Evolutionary conservation across 2,797 vertebrate genomes (phyloP).

Genomic region (Eulemur rubriventer): DNA sequence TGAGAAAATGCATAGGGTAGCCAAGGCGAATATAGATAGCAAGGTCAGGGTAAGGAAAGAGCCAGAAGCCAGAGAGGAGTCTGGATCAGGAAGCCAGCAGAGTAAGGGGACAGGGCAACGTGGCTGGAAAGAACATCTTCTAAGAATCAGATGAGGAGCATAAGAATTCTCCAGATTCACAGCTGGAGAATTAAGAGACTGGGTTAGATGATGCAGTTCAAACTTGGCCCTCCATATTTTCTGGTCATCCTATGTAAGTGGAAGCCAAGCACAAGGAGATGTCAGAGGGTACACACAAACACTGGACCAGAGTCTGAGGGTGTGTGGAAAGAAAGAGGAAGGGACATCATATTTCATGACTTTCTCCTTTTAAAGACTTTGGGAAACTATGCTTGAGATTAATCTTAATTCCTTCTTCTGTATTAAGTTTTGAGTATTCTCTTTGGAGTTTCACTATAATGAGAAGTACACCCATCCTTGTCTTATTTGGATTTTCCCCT

Average conservation of each 20-base stretch:
- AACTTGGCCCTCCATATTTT: background rate
- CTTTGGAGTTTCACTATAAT: background rate
- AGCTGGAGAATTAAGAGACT: background rate
- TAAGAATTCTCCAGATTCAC: background rate
- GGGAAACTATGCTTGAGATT: background rate
- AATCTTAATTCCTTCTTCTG: background rate
- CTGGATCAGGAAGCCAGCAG: background rate
- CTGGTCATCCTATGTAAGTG: background rate
- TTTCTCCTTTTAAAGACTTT: background rate
- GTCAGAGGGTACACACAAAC: background rate
- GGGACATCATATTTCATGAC: background rate
- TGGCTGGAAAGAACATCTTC: background rate
- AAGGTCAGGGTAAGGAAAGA: background rate
- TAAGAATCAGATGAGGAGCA: background rate
- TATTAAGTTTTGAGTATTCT: constrained; percentile 2
- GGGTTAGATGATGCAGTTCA: background rate
- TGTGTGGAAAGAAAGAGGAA: background rate
- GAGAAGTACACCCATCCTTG: background rate
- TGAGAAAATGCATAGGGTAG: background rate
- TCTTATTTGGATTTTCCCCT: background rate
- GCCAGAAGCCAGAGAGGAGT: background rate
- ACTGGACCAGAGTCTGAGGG: background rate
- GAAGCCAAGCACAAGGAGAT: background rate
- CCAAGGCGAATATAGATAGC: background rate
- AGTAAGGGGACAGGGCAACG: background rate